Percentiles rank a stretch among this genome's conserved stretches.
phyloP scores from a whole-genome alignment of 1,140 invertebrate genomes.

The Nephotettix cincticeps region DNA sequence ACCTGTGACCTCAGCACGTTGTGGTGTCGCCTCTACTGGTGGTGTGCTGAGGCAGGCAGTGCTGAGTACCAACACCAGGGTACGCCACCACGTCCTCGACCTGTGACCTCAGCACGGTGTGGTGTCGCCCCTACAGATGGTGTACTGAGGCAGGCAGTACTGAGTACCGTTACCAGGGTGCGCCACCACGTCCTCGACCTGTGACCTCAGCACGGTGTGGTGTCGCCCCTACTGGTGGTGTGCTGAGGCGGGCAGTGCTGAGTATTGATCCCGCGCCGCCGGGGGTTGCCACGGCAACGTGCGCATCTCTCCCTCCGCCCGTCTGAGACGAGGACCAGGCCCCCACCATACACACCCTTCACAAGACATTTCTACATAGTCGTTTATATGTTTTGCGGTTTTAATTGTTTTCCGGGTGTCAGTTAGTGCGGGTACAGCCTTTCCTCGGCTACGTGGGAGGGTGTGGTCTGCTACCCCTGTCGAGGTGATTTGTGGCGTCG shows the following conservation, averaged over 20 bases:
- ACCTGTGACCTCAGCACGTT: too few species aligned
- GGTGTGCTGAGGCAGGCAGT: background rate
- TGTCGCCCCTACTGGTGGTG: too few species aligned
- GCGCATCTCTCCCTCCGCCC: background rate
- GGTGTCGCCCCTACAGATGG: too few species aligned
- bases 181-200: too few species aligned
- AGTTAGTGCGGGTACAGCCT: background rate
- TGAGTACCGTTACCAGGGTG: background rate
- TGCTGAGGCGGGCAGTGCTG: background rate
- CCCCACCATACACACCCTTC: background rate
- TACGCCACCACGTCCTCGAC: too few species aligned
- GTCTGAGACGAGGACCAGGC: background rate
- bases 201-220: too few species aligned
- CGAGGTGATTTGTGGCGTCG: too few species aligned
- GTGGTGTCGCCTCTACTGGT: too few species aligned
- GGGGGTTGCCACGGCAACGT: background rate
- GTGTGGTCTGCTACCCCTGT: too few species aligned
- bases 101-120: too few species aligned
- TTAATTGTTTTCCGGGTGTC: constrained; percentile 16
- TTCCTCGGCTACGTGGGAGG: too few species aligned
- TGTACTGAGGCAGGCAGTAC: background rate
- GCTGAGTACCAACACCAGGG: background rate
- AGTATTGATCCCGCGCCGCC: background rate
- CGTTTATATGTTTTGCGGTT: constrained; percentile 21
- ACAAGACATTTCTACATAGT: constrained; percentile 20